A percentile compares a stretch with the other conserved stretches of the same genome.
Conservation (phyloP, 2,797 vertebrate species). For the Martes flavigula region DNA sequence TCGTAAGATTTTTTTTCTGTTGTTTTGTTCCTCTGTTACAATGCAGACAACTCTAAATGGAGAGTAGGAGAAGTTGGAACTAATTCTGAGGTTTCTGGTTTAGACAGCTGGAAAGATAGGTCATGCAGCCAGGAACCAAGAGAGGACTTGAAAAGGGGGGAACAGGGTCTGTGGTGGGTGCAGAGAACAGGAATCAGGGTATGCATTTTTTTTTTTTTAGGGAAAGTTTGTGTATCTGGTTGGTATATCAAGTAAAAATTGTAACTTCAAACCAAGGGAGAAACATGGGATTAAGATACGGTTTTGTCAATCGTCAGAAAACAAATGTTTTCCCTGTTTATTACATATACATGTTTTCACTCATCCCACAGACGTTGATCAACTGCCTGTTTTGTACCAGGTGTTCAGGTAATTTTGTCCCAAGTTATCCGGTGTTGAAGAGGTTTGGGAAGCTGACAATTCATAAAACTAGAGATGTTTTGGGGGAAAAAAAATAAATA, state of each 20-base stretch:
- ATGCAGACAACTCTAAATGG: not conserved
- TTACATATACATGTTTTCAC: not conserved
- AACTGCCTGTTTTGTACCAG: not conserved
- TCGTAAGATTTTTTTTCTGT: not conserved
- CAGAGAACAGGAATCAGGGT: not conserved
- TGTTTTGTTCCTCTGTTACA: not conserved
- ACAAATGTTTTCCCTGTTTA: not conserved
- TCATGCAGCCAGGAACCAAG: accelerated
- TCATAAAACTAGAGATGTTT: not conserved
- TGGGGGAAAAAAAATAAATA: not conserved
- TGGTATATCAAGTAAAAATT: not conserved
- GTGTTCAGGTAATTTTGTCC: not conserved
- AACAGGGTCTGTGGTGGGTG: not conserved
- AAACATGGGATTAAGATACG: not conserved
- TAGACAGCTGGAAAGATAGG: not conserved
- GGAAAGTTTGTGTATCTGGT: not conserved
- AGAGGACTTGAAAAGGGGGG: not conserved
- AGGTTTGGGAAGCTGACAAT: not conserved
- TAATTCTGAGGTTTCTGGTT: not conserved
- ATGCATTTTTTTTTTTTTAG: not conserved
- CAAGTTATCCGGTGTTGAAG: not conserved
- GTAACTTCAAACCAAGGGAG: not conserved
- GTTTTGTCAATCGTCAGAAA: not conserved
- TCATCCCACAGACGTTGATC: not conserved
- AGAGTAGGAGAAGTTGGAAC: not conserved